Base-by-base conservation (phyloP, 2,888 invertebrate species). In the Drosophila macrospina region DNA sequence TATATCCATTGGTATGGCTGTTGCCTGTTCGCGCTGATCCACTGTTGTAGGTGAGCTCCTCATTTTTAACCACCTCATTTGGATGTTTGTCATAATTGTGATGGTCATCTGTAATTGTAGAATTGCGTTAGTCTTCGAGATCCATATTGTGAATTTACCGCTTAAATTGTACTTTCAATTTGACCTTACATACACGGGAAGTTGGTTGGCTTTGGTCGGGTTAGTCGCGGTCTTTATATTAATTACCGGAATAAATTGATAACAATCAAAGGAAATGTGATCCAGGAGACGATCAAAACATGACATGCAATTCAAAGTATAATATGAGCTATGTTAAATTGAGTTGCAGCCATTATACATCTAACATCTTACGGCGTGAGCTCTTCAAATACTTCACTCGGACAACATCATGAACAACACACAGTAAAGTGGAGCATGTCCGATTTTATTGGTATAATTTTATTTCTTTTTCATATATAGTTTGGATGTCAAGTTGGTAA, bases 41-140 rank as follows among this genome's bases (percentile, higher is more conserved):
- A 70, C 93, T 94, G 88, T 94, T 95, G 91, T 96, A 95, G 63
- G 97, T 97, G 90, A 98, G 93, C 93, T 97, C 97, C 93, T 97
- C 97, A 91, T 97, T 97, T 93, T 97, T 98, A 88, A 97, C 96
- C 84, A 97, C 97, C 93, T 98, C 97, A 92, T 97, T 98, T 68
- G 96, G 97, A 92, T 96, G 95, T 92, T 97, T 97, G 90, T 96
- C 97, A 91, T 96, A 96, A 92, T 96, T 73, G 39, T 74, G 96
- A 37, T 77, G 96, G 93, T 96, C 96, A 77, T 87, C 88, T 95
- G 69, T 4, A 83, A 83, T 48, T 45, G 2, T 2, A 20, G 24
- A 54, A 15, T 15, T 15, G 4, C 0, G 15, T 64, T 16, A 47
- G 52, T 63, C 16, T 8, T 6, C n/a, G 16, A 30, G 10, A 48